Conservation (phyloP, 2,113 vertebrate genomes). For the Campylomormyrus numenius region DNA sequence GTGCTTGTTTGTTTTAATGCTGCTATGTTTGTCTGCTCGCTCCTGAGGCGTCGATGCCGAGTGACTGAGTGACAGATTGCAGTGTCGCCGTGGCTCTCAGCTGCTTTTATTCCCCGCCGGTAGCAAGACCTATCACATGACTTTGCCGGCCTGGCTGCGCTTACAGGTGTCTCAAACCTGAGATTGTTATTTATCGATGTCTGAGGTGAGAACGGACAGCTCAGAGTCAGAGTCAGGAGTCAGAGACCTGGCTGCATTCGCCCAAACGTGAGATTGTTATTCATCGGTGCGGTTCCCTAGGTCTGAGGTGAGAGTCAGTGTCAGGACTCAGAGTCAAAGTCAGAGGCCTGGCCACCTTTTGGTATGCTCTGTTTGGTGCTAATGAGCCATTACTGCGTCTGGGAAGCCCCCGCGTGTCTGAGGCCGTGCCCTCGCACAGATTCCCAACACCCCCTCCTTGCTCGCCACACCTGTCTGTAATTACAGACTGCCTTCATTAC, state of each 20-base stretch:
- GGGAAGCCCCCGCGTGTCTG: background rate
- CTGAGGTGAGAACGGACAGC: background rate
- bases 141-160: background rate
- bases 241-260: background rate
- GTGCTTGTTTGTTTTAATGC: conserved; percentile 45
- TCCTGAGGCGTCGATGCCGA: conserved; percentile 46
- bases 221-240: background rate
- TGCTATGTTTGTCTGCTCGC: conserved; percentile 49
- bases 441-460: background rate
- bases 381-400: background rate
- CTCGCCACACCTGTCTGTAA: background rate
- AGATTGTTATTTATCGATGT: background rate
- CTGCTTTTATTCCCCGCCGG: conserved; percentile 56
- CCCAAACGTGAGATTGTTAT: background rate
- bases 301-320: background rate
- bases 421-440: background rate
- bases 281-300: background rate
- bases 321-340: background rate
- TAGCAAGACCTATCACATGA: conserved; percentile 60
- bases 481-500: background rate
- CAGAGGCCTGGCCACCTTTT: background rate
- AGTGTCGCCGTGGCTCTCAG: conserved; percentile 37
- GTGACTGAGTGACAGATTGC: conserved; percentile 40
- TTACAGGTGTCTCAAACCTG: background rate
- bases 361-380: background rate